Evolutionary conservation across 2,797 vertebrate species (phyloP).

Genomic region (Hippopotamyrus pictus): DNA sequence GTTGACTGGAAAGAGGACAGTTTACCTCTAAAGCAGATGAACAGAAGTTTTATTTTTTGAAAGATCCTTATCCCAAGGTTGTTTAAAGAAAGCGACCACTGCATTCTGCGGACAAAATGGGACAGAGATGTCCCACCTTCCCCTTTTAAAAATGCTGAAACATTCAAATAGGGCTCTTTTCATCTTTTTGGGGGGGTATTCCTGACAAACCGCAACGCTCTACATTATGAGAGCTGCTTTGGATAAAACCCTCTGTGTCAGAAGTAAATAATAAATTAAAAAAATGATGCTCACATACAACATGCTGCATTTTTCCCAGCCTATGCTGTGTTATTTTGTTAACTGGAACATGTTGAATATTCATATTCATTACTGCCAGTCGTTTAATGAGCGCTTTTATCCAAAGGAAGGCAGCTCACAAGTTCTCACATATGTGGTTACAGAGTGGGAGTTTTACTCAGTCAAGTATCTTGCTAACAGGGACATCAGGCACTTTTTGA

Average conservation of each 20-base stretch:
- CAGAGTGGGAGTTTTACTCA: neutral
- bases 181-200: neutral
- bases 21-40: neutral
- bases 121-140: neutral
- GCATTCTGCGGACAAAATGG: neutral
- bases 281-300: neutral
- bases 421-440: neutral
- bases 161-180: neutral
- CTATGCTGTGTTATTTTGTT: neutral
- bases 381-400: neutral
- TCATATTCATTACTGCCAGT: slow-evolving; percentile 4
- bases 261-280: neutral
- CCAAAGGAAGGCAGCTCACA: neutral
- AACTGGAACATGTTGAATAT: neutral
- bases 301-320: neutral
- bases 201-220: neutral
- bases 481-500: neutral
- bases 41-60: neutral
- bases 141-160: neutral
- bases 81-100: neutral
- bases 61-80: neutral
- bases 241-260: neutral
- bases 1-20: neutral
- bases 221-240: neutral
- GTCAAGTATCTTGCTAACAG: neutral